Evolutionary conservation across 2,797 vertebrate genomes (phyloP).

Genomic region (Lindbergichthys nudifrons): DNA sequence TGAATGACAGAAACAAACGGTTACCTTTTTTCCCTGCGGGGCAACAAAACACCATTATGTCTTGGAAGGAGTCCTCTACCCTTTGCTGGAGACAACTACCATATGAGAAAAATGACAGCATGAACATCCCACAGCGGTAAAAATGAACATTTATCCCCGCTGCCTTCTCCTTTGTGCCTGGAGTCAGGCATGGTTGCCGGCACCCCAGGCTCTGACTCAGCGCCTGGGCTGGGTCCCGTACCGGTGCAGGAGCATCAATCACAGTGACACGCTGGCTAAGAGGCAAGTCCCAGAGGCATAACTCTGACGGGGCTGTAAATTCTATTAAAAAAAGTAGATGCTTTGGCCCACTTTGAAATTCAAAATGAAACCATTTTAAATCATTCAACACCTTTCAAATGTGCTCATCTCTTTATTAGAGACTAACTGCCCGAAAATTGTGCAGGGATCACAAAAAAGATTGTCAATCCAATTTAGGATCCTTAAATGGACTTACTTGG

Average conservation of each 20-base stretch:
- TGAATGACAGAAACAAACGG: slow-evolving; percentile 38
- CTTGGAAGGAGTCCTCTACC: slow-evolving; percentile 11
- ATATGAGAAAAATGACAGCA: slow-evolving; percentile 44
- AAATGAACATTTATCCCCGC: slow-evolving; percentile 52
- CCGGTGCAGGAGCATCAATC: slow-evolving; percentile 66
- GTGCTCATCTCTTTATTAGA: slow-evolving; percentile 24
- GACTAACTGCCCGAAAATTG: not conserved
- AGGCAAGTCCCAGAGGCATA: slow-evolving; percentile 55
- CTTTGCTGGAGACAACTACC: slow-evolving; percentile 32
- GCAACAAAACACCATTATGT: slow-evolving; percentile 37
- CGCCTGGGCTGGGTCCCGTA: slow-evolving; percentile 37
- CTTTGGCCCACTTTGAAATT: slow-evolving; percentile 40
- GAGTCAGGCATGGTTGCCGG: slow-evolving; percentile 30
- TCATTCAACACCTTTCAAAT: slow-evolving; percentile 27
- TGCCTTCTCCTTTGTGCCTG: slow-evolving; percentile 16
- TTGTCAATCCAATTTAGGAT: not conserved
- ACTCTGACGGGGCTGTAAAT: slow-evolving; percentile 58
- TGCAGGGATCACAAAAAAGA: not conserved
- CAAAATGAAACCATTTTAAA: too few species aligned
- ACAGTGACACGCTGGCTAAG: slow-evolving; percentile 50
- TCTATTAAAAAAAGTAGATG: slow-evolving; percentile 58
- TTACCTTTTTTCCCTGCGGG: slow-evolving; percentile 29
- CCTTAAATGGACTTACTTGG: slow-evolving; percentile 73
- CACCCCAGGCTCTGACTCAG: slow-evolving; percentile 68
- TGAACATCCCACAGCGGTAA: slow-evolving; percentile 35